Base-by-base conservation (phyloP, 2,113 vertebrate species). In the Engystomops pustulosus region DNA sequence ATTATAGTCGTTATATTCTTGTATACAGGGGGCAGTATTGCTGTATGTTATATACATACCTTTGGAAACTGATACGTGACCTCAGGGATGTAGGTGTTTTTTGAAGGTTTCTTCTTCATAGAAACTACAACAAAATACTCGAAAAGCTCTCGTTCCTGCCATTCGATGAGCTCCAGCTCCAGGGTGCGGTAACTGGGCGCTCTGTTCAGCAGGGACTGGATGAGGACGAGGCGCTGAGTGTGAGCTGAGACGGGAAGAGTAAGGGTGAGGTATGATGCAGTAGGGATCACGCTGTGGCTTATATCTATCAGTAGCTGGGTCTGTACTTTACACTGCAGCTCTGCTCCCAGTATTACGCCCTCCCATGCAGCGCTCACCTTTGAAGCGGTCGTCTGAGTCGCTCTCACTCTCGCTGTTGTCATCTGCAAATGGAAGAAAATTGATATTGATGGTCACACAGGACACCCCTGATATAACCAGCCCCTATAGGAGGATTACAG, bases 341-440 rank as follows among this genome's bases (percentile, higher is more conserved):
- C 38, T 8, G 8, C 8, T 41, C 8, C 38, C 8, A 41, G 38
- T 41, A 41, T 41, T 5, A 41, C 4, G 7, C 44, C 44, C 44
- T 9, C 38, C 1, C 5, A 41, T 5, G 2, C 44, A 45, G 7
- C 10, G 20, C 96, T 98, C 91, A 99, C 98, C 97, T 99, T 99
- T 99, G 92, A 99, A 99, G 83, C 97, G 94, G 95, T 99, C 98
- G 30, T 99, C 98, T 11, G 98, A 99, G 92, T 99, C 98, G 36
- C 98, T 99, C 93, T 99, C 98, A 58, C 97, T 99, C 91, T 99
- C 98, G 0, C 98, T 99, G 92, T 99, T 99, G 89, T 99, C 98
- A 93, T 99, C 98, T 99, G 92, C 83, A 93, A 91, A 89, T 88
- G 82, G 88, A 94, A 0, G 90, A n/a, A 67, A 70, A 88, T n/a